Base-by-base conservation (phyloP, 2,888 invertebrate genomes). In the Sussaba pulchella region DNA sequence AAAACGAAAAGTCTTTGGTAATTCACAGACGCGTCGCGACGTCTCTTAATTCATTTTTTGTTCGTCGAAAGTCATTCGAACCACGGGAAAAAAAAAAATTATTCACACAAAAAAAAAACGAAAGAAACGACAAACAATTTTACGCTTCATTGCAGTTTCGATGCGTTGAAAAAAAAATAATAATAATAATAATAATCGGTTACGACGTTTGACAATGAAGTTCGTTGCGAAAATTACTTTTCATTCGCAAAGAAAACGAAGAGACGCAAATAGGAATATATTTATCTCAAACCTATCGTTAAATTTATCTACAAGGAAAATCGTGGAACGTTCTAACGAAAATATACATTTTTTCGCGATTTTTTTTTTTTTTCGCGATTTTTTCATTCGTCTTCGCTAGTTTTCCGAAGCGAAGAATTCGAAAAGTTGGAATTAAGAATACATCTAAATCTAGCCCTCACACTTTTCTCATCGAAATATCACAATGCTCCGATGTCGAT, bases 381-480 rank as follows among this genome's bases (percentile, higher is more conserved):
- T 45, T 6, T 47, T 21, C 57, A 4, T 41, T 66, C 31, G 36
- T 47, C 31, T 6, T 43, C 14, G 17, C 17, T 54, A 24, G 31
- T n/a, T 57, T 21, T 72, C 61, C 21, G 41, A 36, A 24, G 61
- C 41, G 75, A 50, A 19, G 47, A 45, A n/a, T 63, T 36, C 17
- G 9, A 24, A 61, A 63, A 45, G 47, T 41, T 43, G 45, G 50
- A 39, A 45, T 59, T 36, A 52, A 31, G 36, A 70, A 80, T 66
- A 75, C 36, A 63, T 59, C 59, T 61, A 52, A 71, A 50, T 41
- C 71, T 61, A 50, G 45, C 57, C 61, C 71, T 59, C 69, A 36
- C 57, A 17, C 31, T 84, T 77, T 21, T 85, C 85, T 82, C 81
- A 86, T 86, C 84, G 78, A 82, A 85, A 83, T 89, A 88, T 88